Conservation (phyloP, 2,797 vertebrate species). For the Anas acuta region DNA sequence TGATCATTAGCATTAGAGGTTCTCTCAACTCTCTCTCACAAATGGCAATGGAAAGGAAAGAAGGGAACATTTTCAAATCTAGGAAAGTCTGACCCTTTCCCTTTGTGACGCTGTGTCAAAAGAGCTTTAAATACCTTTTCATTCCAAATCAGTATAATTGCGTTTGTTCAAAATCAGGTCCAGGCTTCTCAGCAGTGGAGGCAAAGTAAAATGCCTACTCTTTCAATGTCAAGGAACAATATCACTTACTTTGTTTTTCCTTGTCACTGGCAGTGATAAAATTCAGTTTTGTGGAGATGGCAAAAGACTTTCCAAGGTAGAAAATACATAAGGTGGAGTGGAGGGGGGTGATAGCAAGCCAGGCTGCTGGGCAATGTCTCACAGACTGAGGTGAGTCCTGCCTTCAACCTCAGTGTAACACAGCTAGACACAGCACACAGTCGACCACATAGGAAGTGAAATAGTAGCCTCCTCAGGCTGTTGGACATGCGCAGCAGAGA, state of each 20-base stretch:
- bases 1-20: slow-evolving; percentile 62
- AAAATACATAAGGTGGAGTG: not conserved
- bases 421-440: not conserved
- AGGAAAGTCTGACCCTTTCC: slow-evolving; percentile 13
- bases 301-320: not conserved
- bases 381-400: not conserved
- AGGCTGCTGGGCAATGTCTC: not conserved
- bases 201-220: not conserved
- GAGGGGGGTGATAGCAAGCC: not conserved
- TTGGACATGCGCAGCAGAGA: not conserved
- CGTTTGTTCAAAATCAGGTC: slow-evolving; percentile 59
- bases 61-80: slow-evolving; percentile 59
- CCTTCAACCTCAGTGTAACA: not conserved
- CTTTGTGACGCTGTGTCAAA: slow-evolving; percentile 58
- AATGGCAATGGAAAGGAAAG: slow-evolving; percentile 40
- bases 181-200: not conserved
- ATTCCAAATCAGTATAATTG: slow-evolving; percentile 58
- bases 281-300: not conserved
- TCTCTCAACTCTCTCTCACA: slow-evolving; percentile 38
- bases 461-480: not conserved
- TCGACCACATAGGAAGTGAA: not conserved
- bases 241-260: not conserved
- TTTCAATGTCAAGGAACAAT: not conserved
- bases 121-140: slow-evolving; percentile 64
- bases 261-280: not conserved